phyloP scores from a whole-genome alignment of 2,113 vertebrate genomes.

The Arvicanthis niloticus region DNA sequence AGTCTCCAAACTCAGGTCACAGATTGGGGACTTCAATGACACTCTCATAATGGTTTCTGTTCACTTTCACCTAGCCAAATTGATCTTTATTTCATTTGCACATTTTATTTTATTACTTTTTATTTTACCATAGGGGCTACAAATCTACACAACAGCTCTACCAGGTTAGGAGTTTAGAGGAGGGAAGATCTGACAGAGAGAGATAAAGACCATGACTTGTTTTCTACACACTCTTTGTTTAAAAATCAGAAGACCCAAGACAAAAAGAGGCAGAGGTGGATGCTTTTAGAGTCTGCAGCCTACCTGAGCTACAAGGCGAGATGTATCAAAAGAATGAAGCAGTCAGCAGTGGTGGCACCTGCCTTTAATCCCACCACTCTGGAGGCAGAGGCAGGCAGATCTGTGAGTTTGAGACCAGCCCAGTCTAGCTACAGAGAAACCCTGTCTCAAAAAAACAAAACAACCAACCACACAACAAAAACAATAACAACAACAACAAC shows the following conservation, averaged over 20 bases:
- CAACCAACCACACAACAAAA: too few species aligned
- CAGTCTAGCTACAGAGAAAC: too few species aligned
- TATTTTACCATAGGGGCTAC: neutral
- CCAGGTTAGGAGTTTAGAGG: neutral
- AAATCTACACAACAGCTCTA: neutral
- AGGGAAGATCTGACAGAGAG: neutral
- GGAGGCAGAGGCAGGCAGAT: too few species aligned
- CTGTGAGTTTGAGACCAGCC: too few species aligned
- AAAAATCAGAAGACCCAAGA: neutral
- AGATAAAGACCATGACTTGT: neutral
- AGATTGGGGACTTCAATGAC: conserved; percentile 9
- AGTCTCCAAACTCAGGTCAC: neutral
- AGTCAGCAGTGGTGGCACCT: too few species aligned
- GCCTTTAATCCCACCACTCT: too few species aligned
- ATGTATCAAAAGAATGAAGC: neutral
- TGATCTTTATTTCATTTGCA: neutral
- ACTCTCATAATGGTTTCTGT: neutral
- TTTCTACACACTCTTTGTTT: neutral
- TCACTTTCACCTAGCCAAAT: neutral
- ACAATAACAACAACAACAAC: too few species aligned
- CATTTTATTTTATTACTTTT: neutral
- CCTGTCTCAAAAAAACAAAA: too few species aligned
- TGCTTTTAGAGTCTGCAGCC: neutral
- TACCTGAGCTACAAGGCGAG: neutral
- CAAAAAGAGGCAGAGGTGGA: neutral